Conservation (phyloP, 2,888 invertebrate species). For the Ischnus inquisitorius region DNA sequence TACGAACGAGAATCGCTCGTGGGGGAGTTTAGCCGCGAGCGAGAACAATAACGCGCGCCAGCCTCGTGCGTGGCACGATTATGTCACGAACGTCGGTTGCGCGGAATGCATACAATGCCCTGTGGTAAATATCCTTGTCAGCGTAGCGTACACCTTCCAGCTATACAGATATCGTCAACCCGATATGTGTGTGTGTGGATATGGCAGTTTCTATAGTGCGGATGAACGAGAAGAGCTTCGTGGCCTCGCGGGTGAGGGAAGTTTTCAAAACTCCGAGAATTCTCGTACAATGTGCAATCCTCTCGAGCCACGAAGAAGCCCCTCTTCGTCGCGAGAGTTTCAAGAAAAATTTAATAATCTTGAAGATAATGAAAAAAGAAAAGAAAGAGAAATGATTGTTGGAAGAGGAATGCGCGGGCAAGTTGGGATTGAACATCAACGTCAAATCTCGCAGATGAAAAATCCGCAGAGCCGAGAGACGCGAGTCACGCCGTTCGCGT, state of each 20-base stretch:
- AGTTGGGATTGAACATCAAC: conserved; percentile 2
- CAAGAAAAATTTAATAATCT: neutral
- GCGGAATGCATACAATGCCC: conserved; percentile 76
- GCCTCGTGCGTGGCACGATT: conserved; percentile 74
- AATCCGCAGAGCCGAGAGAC: neutral
- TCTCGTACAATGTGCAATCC: neutral
- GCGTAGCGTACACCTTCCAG: conserved; percentile 16
- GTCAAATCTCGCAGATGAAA: conserved; percentile 10
- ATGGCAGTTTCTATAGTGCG: neutral
- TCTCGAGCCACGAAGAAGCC: neutral
- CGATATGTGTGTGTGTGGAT: neutral
- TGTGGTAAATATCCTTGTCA: conserved; percentile 65
- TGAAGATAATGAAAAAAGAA: neutral
- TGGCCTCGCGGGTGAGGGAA: neutral
- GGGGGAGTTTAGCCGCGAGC: conserved; percentile 66
- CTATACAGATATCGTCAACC: conserved; percentile 15
- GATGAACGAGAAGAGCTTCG: conserved; percentile 1
- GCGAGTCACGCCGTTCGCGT: neutral
- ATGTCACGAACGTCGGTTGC: conserved; percentile 77
- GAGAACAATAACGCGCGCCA: conserved; percentile 68
- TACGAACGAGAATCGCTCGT: conserved; percentile 28
- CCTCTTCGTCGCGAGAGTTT: neutral
- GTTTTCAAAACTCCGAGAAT: neutral
- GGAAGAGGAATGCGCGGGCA: neutral
- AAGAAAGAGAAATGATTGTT: neutral